phyloP scores from a whole-genome alignment of 1,140 invertebrate species.

The Drosophila orosa region DNA sequence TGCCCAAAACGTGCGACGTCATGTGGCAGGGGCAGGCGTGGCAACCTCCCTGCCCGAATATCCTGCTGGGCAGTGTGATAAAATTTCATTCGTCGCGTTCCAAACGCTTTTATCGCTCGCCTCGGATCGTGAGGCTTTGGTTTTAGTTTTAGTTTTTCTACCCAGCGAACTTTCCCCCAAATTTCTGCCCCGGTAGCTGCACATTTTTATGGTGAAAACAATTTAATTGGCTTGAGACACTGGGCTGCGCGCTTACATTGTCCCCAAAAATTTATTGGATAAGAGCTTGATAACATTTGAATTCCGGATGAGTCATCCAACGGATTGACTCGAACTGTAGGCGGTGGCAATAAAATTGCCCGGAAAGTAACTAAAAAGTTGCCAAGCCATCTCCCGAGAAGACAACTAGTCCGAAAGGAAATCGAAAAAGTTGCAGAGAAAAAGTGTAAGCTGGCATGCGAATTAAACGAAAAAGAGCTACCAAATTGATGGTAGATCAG shows the following conservation, averaged over 20 bases:
- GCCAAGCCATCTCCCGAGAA: constrained; percentile 26
- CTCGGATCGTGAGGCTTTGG: constrained; percentile 59
- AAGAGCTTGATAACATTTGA: constrained; percentile 56
- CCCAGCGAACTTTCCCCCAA: constrained; percentile 10
- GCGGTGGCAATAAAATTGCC: constrained; percentile 24
- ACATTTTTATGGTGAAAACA: constrained; percentile 78
- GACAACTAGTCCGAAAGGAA: constrained; percentile 14
- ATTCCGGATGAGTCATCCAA: constrained; percentile 59
- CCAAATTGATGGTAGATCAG: constrained; percentile 21
- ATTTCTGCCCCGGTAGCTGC: constrained; percentile 40
- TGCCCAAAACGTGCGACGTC: constrained; percentile 78
- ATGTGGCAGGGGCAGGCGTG: constrained; percentile 41
- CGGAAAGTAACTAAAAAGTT: constrained; percentile 40
- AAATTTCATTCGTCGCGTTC: constrained; percentile 58
- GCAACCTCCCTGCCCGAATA: not conserved
- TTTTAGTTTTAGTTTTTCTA: constrained; percentile 45
- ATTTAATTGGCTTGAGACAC: constrained; percentile 73
- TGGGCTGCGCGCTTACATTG: constrained; percentile 43
- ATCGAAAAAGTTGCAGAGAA: constrained; percentile 40
- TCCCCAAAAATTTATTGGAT: constrained; percentile 50
- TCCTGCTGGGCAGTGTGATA: constrained; percentile 66
- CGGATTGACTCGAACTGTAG: constrained; percentile 38
- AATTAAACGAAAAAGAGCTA: constrained; percentile 7
- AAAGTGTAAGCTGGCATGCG: constrained; percentile 20
- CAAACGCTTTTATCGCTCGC: constrained; percentile 58